A percentile compares a stretch with the other conserved stretches of the same genome.
phyloP scores from a whole-genome alignment of 2,888 invertebrate genomes.

The Ptycholaimellus sp. region DNA sequence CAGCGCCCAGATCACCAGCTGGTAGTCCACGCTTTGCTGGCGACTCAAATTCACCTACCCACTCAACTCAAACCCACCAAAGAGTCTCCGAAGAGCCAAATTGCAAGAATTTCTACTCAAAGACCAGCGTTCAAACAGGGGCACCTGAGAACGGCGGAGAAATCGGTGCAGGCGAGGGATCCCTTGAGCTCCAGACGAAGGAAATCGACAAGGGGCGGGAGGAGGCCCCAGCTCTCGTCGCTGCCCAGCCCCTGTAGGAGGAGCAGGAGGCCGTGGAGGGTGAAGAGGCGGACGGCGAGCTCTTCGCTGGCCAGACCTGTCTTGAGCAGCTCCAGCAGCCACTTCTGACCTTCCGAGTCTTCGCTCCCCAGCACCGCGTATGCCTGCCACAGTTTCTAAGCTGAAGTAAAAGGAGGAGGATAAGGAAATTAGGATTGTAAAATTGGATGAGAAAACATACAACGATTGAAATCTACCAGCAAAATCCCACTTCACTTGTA shows the following conservation, averaged over 20 bases:
- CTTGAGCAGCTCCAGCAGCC: background rate
- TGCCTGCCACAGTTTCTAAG: no score
- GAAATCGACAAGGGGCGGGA: conserved; percentile 28
- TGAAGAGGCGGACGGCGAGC: conserved; percentile 39
- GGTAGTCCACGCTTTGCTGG: conserved; percentile 38
- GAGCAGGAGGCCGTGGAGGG: conserved; percentile 43
- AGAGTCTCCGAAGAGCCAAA: background rate
- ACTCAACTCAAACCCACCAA: background rate
- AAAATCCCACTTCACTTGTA: no score
- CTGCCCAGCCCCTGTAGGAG: conserved; percentile 35
- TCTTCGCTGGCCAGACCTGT: conserved; percentile 39
- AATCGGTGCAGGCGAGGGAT: background rate
- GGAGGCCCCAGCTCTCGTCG: conserved; percentile 22
- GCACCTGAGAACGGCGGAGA: background rate
- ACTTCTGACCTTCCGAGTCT: background rate
- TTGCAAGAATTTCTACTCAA: no score
- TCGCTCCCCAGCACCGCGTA: background rate
- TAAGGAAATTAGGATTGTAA: no score
- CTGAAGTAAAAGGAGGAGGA: no score
- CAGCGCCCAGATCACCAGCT: conserved; percentile 46
- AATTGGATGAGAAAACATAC: no score
- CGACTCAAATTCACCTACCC: conserved; percentile 1
- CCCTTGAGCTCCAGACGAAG: conserved; percentile 9
- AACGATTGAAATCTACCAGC: no score
- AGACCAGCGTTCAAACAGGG: no score